Evolutionary conservation across 2,113 vertebrate species (phyloP), one percentile per base, ranked within the genome.

Genomic region (Onychorhynchus coronatus): DNA sequence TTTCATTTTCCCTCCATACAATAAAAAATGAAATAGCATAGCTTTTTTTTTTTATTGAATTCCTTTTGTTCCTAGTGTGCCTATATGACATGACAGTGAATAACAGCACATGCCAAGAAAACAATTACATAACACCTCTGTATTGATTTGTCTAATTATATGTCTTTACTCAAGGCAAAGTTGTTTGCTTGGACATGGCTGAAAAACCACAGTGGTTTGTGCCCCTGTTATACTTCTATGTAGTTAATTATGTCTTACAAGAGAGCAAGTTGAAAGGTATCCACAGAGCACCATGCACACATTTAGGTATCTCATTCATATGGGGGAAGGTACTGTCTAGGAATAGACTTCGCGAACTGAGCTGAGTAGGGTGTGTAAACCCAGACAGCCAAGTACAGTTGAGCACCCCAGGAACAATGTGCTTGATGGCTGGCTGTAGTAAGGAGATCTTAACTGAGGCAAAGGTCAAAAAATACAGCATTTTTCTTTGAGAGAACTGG

Each of bases 1-100:
- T 95, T 92, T 95, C 53, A 91, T 95, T 96, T 97, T 79, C 70
- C 86, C 14, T 82, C 46, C 62, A 68, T 82, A 83, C 53, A 94
- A 95, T 89, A 93, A 96, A 90, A 90, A 80, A 86, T 47, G 47
- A 96, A 96, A 90, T 71, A 91, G 62, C 37, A 89, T 39, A 71
- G 39, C 41, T 81, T 75, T 80, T 5, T 82, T 42, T 47, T 50
- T 63, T 67, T 42, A 37, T 88, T 92, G 83, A 75, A 87, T 85
- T 81, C 8, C 12, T 76, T 66, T 42, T 79, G 12, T 42, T 50
- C 52, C 42, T 72, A n/a, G 16, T 41, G 27, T 65, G 47, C 30
- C 39, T 81, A 12, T 85, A 62, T 6, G 28, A 53, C 72, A 74
- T 56, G 68, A 84, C 65, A 94, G 55, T 92, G 92, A 96, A 47